Evolutionary conservation across 2,888 invertebrate genomes (phyloP), one percentile per base, ranked within the genome.

Genomic region (Apotomis capreana): DNA sequence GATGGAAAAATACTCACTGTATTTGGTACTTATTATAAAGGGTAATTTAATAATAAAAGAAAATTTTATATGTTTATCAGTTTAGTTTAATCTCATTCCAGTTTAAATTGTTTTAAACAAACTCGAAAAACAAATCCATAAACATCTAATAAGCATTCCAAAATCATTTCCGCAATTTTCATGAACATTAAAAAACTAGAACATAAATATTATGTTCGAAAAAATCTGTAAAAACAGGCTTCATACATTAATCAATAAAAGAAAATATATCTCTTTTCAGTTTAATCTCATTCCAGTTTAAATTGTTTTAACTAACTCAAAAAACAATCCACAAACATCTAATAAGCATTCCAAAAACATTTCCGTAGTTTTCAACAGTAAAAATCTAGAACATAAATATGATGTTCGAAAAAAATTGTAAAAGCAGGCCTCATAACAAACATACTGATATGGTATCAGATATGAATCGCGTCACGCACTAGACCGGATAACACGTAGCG

Each of bases 211-310:
- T 52, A 51, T 1, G 8, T 64, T 55, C 55, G 54, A 6, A 55
- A 37, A 9, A 13, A 13, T 13, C 4, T 26, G 1, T 55, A 63
- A 64, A 58, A 37, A 51, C 51, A 8, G 58, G 36, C 67, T 37
- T 46, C 46, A 57, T 46, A 69, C 26, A 26, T 51, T 10, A 60
- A 12, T 4, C 12, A 64, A 54, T 64, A 64, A 70, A 64, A 64
- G 10, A 55, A 58, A 44, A 70, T 44, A n/a, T 44, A 12, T 10
- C n/a, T 54, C 10, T 59, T 12, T 60, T 52, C 36, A 60, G 12
- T n/a, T 65, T 70, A 65, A 55, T 70, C 59, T 49, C 49, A 60
- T 55, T 55, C 15, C 59, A 59, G 12, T 36, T 68, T 68, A 40
- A 40, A 40, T 40, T 6, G 0, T 40, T 26, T 61, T n/a, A 13